A percentile compares a stretch with the other conserved stretches of the same genome.
These are phyloP conservation scores for Furcifer pardalis DNA, from an alignment of 2,797 vertebrate species.

Conservation along the genomic window DNA sequence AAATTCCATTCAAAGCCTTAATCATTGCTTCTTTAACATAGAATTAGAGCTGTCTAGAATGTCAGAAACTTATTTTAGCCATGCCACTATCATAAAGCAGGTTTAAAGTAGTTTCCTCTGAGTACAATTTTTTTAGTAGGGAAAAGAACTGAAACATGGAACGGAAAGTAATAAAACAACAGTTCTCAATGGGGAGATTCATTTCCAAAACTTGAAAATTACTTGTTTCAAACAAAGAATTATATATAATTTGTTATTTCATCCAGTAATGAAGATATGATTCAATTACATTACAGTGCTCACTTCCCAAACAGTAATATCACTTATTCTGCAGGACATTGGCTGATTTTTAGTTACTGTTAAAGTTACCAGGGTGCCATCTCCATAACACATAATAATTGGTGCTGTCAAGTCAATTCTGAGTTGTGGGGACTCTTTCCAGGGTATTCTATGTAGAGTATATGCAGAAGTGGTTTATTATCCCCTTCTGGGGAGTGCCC, in stretches of 20 bases:
- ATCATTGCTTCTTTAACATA: constrained; percentile 65
- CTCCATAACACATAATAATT: too few relatives aligned
- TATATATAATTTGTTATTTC: background rate
- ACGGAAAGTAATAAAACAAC: constrained; percentile 10
- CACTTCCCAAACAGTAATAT: background rate
- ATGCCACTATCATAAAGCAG: constrained; percentile 60
- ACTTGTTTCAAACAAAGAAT: background rate
- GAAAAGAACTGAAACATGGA: constrained; percentile 45
- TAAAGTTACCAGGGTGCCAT: background rate
- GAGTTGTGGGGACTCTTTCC: too few relatives aligned
- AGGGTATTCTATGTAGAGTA: too few relatives aligned
- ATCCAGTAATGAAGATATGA: background rate
- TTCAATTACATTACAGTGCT: background rate
- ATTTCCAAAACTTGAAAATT: background rate
- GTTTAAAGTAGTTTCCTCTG: constrained; percentile 56
- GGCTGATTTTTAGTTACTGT: background rate
- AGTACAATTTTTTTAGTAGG: constrained; percentile 44
- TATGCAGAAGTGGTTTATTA: too few relatives aligned
- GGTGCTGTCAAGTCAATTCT: too few relatives aligned
- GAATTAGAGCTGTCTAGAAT: constrained; percentile 55
- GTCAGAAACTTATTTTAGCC: constrained; percentile 68
- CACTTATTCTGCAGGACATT: too few relatives aligned
- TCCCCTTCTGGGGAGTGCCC: too few relatives aligned
- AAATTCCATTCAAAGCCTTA: constrained; percentile 60
- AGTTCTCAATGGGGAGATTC: constrained; percentile 2